These are phyloP conservation scores for Oscheius myriophilus DNA, from an alignment of 2,888 invertebrate species.

Conservation along the genomic window DNA sequence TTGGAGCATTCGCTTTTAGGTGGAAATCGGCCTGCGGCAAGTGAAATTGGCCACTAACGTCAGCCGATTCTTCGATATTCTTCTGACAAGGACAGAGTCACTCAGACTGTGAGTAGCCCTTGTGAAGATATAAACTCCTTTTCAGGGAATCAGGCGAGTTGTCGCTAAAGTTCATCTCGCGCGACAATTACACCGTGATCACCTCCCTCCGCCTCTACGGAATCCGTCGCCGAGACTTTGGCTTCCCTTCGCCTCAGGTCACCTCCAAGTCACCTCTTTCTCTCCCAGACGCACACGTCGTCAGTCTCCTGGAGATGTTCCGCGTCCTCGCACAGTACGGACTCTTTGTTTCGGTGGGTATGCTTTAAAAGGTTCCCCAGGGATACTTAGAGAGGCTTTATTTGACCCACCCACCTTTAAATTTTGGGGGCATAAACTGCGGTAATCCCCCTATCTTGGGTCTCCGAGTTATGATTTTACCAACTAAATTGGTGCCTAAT, in stretches of 20 bases:
- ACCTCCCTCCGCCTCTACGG: constrained; percentile 27
- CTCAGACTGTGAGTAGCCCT: constrained; percentile 9
- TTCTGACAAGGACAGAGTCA: constrained; percentile 22
- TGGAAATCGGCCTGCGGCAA: constrained; percentile 16
- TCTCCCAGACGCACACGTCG: constrained; percentile 22
- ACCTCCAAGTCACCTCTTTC: constrained; percentile 15
- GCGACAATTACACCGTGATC: background rate
- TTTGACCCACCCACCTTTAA: no score
- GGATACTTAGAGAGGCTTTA: no score
- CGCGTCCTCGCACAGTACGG: constrained; percentile 11
- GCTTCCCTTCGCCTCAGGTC: constrained; percentile 12
- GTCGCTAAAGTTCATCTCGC: background rate
- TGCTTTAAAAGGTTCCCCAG: no score
- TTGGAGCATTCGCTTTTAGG: background rate
- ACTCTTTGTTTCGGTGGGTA: constrained; percentile 4
- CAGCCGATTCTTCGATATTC: constrained; percentile 38
- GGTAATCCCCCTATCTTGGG: no score
- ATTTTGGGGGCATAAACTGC: no score
- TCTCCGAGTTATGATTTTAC: no score
- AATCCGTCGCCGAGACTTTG: constrained; percentile 24
- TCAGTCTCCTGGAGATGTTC: constrained; percentile 7
- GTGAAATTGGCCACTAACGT: constrained; percentile 9
- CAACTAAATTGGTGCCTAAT: no score
- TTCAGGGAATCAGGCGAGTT: background rate
- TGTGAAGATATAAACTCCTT: background rate